phyloP scores from a whole-genome alignment of 2,113 vertebrate genomes.

The Sebastes schlegelii region DNA sequence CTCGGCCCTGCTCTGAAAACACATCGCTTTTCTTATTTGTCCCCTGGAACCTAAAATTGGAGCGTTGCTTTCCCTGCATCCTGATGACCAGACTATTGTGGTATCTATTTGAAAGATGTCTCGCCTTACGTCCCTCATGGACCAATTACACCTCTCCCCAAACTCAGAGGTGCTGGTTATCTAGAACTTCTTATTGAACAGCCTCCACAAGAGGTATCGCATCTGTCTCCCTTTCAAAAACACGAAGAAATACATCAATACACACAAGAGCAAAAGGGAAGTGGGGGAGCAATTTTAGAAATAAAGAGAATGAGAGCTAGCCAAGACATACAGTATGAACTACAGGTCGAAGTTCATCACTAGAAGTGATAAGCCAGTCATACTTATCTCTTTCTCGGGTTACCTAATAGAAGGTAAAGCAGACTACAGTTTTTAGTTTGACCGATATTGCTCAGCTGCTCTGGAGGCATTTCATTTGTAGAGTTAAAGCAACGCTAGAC shows the following conservation, averaged over 20 bases:
- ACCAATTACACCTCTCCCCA: constrained; percentile 67
- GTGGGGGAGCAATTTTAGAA: background rate
- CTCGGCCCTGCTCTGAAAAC: constrained; percentile 38
- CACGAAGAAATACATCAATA: constrained; percentile 13
- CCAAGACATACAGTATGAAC: background rate
- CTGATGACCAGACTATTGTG: constrained; percentile 56
- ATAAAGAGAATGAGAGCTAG: background rate
- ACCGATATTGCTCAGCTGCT: background rate
- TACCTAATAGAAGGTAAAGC: background rate
- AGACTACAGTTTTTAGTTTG: background rate
- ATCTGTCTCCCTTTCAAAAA: constrained; percentile 38
- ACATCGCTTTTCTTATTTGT: constrained; percentile 52
- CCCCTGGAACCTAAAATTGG: constrained; percentile 50
- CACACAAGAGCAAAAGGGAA: background rate
- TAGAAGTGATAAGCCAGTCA: background rate
- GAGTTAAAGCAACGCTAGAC: background rate
- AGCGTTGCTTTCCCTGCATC: constrained; percentile 56
- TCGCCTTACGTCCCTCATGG: constrained; percentile 58
- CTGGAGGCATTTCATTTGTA: background rate
- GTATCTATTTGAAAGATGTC: constrained; percentile 47
- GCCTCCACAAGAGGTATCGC: constrained; percentile 4
- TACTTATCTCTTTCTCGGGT: constrained; percentile 20
- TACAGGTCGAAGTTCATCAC: background rate
- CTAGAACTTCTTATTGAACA: constrained; percentile 37
- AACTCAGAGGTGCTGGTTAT: constrained; percentile 30